Evolutionary conservation across 2,797 vertebrate genomes (phyloP).

Genomic region (Furcifer pardalis): DNA sequence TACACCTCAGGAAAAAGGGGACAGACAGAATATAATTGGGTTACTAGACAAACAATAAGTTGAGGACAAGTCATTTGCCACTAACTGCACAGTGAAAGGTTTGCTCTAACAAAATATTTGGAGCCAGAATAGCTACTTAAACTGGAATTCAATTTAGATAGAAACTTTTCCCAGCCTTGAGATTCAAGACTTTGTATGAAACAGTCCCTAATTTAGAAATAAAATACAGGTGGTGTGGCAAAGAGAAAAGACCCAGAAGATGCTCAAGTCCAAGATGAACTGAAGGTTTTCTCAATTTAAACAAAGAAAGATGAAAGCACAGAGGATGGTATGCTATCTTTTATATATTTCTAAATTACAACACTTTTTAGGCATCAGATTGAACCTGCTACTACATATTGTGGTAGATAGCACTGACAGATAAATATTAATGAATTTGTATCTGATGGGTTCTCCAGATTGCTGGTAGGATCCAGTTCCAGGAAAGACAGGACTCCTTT

Average conservation of each 20-base stretch:
- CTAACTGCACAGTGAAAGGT: not conserved
- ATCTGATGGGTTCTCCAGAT: not conserved
- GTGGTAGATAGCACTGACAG: not conserved
- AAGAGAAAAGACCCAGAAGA: not conserved
- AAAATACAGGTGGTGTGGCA: not conserved
- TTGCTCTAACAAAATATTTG: not conserved
- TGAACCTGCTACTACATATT: not conserved
- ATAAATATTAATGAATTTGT: not conserved
- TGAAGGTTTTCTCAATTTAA: not conserved
- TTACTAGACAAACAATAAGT: not conserved
- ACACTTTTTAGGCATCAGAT: not conserved
- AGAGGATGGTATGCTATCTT: not conserved
- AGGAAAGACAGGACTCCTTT: too few relatives aligned
- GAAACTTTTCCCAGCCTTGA: too few relatives aligned
- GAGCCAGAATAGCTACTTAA: not conserved
- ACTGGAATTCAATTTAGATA: not conserved
- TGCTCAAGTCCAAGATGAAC: not conserved
- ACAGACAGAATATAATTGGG: not conserved
- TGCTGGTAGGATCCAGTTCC: too few relatives aligned
- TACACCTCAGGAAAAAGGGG: not conserved
- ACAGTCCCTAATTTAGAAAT: not conserved
- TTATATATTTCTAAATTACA: not conserved
- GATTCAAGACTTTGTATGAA: not conserved
- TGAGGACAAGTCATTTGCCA: not conserved
- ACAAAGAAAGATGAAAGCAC: constrained; percentile 1